A percentile compares a stretch with the other conserved stretches of the same genome.
Evolutionary conservation across 2,797 vertebrate species (phyloP).

Genomic region (Clarias pachynema): DNA sequence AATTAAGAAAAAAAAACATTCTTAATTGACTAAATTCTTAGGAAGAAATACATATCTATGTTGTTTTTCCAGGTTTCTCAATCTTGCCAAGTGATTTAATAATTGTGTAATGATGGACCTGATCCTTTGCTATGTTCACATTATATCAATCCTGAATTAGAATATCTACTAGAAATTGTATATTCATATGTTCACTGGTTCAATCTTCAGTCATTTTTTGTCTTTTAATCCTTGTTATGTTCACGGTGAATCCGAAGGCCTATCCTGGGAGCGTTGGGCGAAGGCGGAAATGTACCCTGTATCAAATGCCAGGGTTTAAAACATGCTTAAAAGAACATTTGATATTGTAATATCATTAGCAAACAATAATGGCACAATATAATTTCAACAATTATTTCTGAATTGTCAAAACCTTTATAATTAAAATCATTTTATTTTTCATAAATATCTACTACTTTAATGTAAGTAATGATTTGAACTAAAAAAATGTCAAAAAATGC

Average conservation of each 20-base stretch:
- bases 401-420: background rate
- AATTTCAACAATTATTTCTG: too few relatives aligned
- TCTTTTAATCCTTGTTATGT: background rate
- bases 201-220: background rate
- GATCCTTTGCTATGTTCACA: background rate
- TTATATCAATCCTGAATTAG: background rate
- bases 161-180: background rate
- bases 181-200: background rate
- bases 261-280: background rate
- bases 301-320: background rate
- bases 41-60: background rate
- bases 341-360: background rate
- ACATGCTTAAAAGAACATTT: background rate
- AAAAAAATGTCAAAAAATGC: background rate
- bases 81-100: background rate
- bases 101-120: background rate
- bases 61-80: background rate
- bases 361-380: background rate
- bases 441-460: background rate
- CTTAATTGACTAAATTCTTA: background rate
- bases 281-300: background rate
- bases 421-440: background rate
- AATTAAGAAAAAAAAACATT: background rate
- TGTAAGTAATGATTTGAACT: background rate
- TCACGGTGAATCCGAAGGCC: background rate